Evolutionary conservation across 2,797 vertebrate species (phyloP), one percentile per base, ranked within the genome.

Genomic region (Pogonophryne albipinna): DNA sequence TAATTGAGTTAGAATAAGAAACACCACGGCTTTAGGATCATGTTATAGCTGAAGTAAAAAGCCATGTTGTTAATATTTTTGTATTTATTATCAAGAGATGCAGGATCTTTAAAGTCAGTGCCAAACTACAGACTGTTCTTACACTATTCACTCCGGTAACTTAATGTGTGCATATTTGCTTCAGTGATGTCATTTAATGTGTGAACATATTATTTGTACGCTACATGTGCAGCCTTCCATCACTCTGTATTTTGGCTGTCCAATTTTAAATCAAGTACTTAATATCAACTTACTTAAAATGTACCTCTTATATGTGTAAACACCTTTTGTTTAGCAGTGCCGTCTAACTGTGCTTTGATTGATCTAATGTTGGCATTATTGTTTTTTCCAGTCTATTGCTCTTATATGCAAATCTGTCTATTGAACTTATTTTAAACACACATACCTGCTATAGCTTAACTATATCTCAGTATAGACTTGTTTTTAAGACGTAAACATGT

Each of bases 371-470:
- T 55, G 12, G n/a, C 50, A 55, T 58, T 42, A 11, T 53, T 73
- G 52, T 38, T 17, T 62, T 79, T 56, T 57, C 49, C 50, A 73
- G 41, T 74, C 23, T 68, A 73, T 65, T 69, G 19, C 73, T 52
- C 23, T 65, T 52, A 10, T 62, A 70, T 50, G 20, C 65, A 47
- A 23, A 61, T 74, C n/a, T 74, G 41, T 80, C 66, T 71, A 50
- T 74, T 49, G 38, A 76, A 57, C n/a, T 71, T 15, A 50, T 15
- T 12, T 38, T 11, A 63, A 31, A 70, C 41, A 67, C 63, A 66
- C 20, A 44, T 44, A 4, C 44, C 65, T 70, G 51, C 58, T 50
- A 64, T 76, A 77, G 82, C 80, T 80, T 87, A 84, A 84, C 66
- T 60, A 65, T 66, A 20, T 78, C 56, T 74, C 71, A 70, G 66